These are phyloP conservation scores for Punctoribates punctum DNA, from an alignment of 2,888 invertebrate genomes.

Conservation along the genomic window DNA sequence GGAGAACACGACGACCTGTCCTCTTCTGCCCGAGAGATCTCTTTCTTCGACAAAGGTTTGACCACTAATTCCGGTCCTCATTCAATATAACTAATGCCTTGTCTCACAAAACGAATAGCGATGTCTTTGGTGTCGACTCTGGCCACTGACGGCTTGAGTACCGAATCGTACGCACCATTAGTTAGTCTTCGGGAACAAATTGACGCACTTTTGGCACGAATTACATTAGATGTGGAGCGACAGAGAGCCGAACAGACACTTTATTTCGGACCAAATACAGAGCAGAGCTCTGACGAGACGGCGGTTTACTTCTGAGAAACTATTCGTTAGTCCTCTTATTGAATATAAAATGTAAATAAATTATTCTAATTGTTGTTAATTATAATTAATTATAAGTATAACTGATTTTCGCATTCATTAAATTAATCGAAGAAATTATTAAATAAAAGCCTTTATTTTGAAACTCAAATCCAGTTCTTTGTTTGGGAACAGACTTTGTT, in stretches of 20 bases:
- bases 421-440: background rate
- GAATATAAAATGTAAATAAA: background rate
- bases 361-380: conserved; percentile 25
- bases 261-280: background rate
- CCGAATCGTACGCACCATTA: conserved; percentile 22
- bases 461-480: no score
- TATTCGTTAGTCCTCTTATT: background rate
- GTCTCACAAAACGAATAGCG: background rate
- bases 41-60: conserved; percentile 21
- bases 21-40: background rate
- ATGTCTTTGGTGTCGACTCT: conserved; percentile 29
- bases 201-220: conserved; percentile 27
- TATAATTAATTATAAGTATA: background rate
- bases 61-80: background rate
- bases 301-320: conserved; percentile 27
- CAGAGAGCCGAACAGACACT: background rate
- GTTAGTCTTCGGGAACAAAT: conserved; percentile 33
- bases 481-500: no score
- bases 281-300: conserved; percentile 11
- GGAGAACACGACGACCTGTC: conserved; percentile 26
- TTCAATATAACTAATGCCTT: no score
- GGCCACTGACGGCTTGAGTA: background rate
- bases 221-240: background rate
- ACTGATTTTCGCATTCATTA: background rate
- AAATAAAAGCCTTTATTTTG: no score